phyloP scores from a whole-genome alignment of 2,888 invertebrate genomes.

The Morinoia aosen region DNA sequence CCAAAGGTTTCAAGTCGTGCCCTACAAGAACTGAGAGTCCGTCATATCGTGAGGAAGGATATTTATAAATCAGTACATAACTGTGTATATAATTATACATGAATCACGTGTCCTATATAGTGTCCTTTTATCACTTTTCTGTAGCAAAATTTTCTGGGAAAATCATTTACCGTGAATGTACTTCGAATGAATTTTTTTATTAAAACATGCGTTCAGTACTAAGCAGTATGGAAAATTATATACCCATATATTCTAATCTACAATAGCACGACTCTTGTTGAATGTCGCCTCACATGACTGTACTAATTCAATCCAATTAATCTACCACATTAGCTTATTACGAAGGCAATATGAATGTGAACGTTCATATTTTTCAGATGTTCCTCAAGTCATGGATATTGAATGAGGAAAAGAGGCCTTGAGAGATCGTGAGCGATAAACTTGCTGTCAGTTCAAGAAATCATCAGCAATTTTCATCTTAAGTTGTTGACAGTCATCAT shows the following conservation, averaged over 20 bases:
- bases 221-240: neutral
- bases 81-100: too few relatives aligned
- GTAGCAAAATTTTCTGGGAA: too few relatives aligned
- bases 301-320: neutral
- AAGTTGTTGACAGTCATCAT: constrained; percentile 37
- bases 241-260: neutral
- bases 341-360: neutral
- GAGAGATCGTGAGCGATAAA: neutral
- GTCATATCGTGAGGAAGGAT: too few relatives aligned
- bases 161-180: neutral
- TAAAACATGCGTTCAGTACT: neutral
- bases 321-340: neutral
- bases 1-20: too few relatives aligned
- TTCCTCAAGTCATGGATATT: neutral
- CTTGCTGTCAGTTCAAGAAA: neutral
- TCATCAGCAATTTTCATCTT: neutral
- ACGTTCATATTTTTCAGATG: neutral
- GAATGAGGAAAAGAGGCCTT: neutral
- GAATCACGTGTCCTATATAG: too few relatives aligned
- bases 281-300: neutral
- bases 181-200: neutral
- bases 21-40: too few relatives aligned
- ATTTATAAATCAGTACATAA: too few relatives aligned
- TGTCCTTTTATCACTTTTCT: too few relatives aligned
- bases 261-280: neutral